Evolutionary conservation across 2,888 invertebrate genomes (phyloP).

Genomic region (Epirrita christyi): DNA sequence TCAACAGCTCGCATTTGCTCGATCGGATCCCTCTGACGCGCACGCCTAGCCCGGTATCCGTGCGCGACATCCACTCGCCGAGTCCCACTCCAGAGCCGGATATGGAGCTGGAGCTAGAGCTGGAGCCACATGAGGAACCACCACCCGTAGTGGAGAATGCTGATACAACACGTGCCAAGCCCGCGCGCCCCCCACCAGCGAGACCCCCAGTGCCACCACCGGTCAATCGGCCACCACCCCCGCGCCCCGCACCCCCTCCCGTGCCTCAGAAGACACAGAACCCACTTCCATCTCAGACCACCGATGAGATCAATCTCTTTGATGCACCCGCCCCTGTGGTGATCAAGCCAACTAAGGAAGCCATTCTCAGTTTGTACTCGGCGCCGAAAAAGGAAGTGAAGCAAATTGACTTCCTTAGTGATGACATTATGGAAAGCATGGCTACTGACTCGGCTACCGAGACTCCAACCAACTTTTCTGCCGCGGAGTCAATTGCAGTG

Average conservation of each 20-base stretch:
- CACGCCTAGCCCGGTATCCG: constrained; percentile 94
- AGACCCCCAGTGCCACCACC: constrained; percentile 60
- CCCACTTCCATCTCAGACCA: constrained; percentile 46
- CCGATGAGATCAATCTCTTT: constrained; percentile 83
- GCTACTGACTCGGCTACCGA: constrained; percentile 44
- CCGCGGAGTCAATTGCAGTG: constrained; percentile 29
- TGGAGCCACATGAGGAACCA: constrained; percentile 42
- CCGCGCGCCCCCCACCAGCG: constrained; percentile 61
- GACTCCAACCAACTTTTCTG: constrained; percentile 28
- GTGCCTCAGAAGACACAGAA: constrained; percentile 62
- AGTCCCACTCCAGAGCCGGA: constrained; percentile 91
- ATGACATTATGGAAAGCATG: constrained; percentile 77
- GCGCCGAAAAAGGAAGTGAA: constrained; percentile 71
- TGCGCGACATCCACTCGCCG: constrained; percentile 92
- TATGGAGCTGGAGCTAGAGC: constrained; percentile 48
- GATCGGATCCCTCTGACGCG: constrained; percentile 93
- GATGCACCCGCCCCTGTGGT: constrained; percentile 83
- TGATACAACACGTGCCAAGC: constrained; percentile 46
- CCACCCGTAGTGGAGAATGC: constrained; percentile 42
- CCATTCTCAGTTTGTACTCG: constrained; percentile 85
- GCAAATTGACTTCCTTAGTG: constrained; percentile 85
- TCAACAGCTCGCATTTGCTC: constrained; percentile 92
- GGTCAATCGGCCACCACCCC: constrained; percentile 76
- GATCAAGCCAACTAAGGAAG: constrained; percentile 83
- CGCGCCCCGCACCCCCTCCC: constrained; percentile 77